Evolutionary conservation across 2,113 vertebrate species (phyloP).

Genomic region (Periophthalmus modestus): DNA sequence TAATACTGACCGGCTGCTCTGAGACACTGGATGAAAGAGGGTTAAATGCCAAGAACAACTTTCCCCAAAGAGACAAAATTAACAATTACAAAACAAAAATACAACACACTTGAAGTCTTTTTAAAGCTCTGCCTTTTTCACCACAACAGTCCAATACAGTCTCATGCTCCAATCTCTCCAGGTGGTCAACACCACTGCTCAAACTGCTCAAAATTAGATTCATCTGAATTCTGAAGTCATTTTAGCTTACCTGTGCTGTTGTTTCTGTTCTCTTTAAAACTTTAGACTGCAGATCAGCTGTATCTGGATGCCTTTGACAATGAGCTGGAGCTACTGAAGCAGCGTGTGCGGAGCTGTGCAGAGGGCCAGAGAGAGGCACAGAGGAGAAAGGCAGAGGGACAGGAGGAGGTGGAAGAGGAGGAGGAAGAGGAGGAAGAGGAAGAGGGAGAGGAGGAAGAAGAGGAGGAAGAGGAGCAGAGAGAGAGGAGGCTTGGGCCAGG

Average conservation of each 20-base stretch:
- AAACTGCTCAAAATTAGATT: too few relatives aligned
- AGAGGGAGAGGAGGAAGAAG: background rate
- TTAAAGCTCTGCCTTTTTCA: too few relatives aligned
- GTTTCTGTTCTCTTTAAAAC: background rate
- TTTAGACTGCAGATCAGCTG: slow-evolving; percentile 83
- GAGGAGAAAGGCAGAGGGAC: slow-evolving; percentile 69
- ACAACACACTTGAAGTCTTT: too few relatives aligned
- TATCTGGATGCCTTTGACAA: slow-evolving; percentile 87
- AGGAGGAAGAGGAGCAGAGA: slow-evolving; percentile 84
- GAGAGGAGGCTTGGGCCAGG: slow-evolving; percentile 86
- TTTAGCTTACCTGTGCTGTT: background rate
- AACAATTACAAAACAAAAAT: too few relatives aligned
- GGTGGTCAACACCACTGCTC: too few relatives aligned
- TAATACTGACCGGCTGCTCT: too few relatives aligned
- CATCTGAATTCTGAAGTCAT: too few relatives aligned
- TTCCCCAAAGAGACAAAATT: too few relatives aligned
- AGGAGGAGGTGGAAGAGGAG: slow-evolving; percentile 78
- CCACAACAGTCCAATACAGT: too few relatives aligned
- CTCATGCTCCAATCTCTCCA: too few relatives aligned
- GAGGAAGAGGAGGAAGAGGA: slow-evolving; percentile 70
- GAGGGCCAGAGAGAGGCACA: slow-evolving; percentile 82
- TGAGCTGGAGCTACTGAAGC: slow-evolving; percentile 87
- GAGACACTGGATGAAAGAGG: too few relatives aligned
- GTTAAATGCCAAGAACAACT: too few relatives aligned
- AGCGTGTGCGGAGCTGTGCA: slow-evolving; percentile 80